Conservation (phyloP, 1,140 invertebrate species). For the Bombus soroeensis region DNA sequence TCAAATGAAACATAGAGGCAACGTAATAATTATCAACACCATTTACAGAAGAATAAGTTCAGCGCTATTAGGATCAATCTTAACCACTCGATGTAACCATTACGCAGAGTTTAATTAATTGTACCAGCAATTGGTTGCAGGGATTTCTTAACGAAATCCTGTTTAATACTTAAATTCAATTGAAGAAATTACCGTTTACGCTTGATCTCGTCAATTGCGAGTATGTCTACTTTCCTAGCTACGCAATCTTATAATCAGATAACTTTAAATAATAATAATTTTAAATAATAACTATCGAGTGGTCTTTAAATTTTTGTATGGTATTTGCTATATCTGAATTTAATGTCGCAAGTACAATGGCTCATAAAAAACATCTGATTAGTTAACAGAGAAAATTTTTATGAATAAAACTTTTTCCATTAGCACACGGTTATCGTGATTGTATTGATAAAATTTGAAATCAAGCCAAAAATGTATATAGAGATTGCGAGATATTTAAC, state of each 20-base stretch:
- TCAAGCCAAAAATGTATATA: too few species aligned
- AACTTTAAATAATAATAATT: not conserved
- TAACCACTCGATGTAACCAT: not conserved
- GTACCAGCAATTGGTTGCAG: slow-evolving; percentile 18
- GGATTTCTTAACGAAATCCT: slow-evolving; percentile 32
- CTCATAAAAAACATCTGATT: too few species aligned
- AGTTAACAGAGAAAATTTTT: too few species aligned
- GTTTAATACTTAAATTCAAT: slow-evolving; percentile 34
- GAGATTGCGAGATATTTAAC: too few species aligned
- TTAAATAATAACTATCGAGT: too few species aligned
- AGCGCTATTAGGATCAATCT: slow-evolving; percentile 3
- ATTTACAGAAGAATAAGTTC: not conserved
- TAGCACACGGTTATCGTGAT: too few species aligned
- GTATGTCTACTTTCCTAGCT: not conserved
- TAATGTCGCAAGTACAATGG: too few species aligned
- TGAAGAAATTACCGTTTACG: slow-evolving; percentile 22
- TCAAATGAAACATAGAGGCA: not conserved
- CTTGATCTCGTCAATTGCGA: slow-evolving; percentile 23
- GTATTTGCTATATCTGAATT: too few species aligned
- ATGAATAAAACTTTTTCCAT: too few species aligned
- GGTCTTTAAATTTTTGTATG: too few species aligned
- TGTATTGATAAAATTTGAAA: too few species aligned
- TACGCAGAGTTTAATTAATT: slow-evolving; percentile 37
- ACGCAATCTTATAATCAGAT: not conserved
- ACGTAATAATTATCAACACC: not conserved